These are phyloP conservation scores for Antennarius striatus DNA, from an alignment of 2,113 vertebrate species.

Conservation along the genomic window DNA sequence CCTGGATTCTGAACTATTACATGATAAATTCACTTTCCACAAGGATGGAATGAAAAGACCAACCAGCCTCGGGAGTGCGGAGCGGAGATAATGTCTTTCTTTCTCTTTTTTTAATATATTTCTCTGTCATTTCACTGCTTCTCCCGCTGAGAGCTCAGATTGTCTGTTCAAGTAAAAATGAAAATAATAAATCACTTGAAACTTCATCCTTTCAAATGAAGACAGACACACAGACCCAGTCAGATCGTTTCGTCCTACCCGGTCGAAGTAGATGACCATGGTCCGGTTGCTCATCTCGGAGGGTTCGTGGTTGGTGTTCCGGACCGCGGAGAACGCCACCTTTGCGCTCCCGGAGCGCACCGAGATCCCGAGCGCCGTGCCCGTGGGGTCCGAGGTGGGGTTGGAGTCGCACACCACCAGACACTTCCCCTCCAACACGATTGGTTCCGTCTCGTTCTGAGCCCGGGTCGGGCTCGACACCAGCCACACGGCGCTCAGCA, in stretches of 20 bases:
- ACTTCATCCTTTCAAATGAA: too few species aligned
- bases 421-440: constrained; percentile 95
- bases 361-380: constrained; percentile 93
- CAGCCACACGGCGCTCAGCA: constrained; percentile 85
- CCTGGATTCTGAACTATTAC: too few species aligned
- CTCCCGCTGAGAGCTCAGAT: too few species aligned
- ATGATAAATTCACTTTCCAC: too few species aligned
- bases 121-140: too few species aligned
- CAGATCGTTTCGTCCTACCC: constrained; percentile 73
- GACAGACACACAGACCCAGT: neutral
- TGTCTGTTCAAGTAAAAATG: too few species aligned
- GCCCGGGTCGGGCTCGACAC: constrained; percentile 77
- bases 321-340: constrained; percentile 94
- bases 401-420: constrained; percentile 97
- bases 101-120: too few species aligned
- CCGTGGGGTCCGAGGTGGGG: constrained; percentile 91
- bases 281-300: constrained; percentile 99
- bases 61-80: too few species aligned
- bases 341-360: constrained; percentile 95
- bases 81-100: too few species aligned
- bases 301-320: constrained; percentile 98
- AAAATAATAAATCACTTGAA: too few species aligned
- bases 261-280: constrained; percentile 97
- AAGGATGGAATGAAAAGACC: too few species aligned
- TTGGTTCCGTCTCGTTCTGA: constrained; percentile 96